Conservation (phyloP, 2,888 invertebrate genomes). For the Ganaspis brasiliensis region DNA sequence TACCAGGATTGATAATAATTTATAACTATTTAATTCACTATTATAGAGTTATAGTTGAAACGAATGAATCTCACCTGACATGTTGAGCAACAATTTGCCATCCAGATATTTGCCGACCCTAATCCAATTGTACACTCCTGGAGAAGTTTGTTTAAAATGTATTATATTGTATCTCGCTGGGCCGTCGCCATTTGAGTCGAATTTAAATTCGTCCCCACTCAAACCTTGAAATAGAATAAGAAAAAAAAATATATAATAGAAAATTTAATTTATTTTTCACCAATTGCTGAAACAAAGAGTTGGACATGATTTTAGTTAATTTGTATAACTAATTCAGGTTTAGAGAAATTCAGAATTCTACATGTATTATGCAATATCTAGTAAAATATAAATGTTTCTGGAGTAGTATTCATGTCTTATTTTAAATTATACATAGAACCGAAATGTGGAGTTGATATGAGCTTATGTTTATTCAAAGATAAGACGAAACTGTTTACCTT, state of each 20-base stretch:
- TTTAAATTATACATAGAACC: not conserved
- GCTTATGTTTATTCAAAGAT: constrained; percentile 1
- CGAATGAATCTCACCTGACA: constrained; percentile 84
- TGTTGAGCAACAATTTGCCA: constrained; percentile 89
- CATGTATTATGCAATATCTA: too few relatives aligned
- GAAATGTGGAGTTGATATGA: constrained; percentile 1
- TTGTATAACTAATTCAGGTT: not conserved
- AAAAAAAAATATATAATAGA: not conserved
- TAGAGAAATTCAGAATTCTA: too few relatives aligned
- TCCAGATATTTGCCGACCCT: constrained; percentile 93
- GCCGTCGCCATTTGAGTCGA: constrained; percentile 95
- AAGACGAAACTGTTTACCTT: constrained; percentile 84
- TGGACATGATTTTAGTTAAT: not conserved
- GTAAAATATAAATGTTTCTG: too few relatives aligned
- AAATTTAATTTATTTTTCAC: not conserved
- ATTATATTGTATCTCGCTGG: constrained; percentile 97
- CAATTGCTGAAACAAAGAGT: too few relatives aligned
- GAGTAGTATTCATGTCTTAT: too few relatives aligned
- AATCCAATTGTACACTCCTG: constrained; percentile 91
- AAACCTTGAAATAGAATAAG: constrained; percentile 85
- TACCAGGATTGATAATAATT: too few relatives aligned
- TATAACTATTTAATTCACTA: constrained; percentile 18
- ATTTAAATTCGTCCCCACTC: constrained; percentile 94
- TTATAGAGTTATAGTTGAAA: constrained; percentile 26
- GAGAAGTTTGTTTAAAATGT: constrained; percentile 92